Evolutionary conservation across 2,888 invertebrate species (phyloP), one percentile per base, ranked within the genome.

Genomic region (Sympetrum striolatum): DNA sequence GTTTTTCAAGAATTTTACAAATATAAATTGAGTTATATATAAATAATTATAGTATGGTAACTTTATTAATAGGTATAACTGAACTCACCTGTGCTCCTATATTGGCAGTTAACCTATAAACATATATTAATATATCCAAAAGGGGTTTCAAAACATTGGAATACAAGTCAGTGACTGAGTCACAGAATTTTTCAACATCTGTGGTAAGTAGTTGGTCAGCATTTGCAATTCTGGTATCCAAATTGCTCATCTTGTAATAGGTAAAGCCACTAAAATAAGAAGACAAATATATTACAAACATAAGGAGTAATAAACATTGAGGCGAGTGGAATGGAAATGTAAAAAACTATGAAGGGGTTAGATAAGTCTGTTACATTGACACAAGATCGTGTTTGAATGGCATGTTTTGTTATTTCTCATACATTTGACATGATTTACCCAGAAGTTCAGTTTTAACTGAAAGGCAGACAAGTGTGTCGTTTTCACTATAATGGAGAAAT

Each of bases 101-200:
- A 92, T 97, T 96, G 2, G 97, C 96, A 0, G 98, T 97, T 81
- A 99, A 95, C 92, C 98, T 96, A 93, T 98, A 98, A 18, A 99
- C 96, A 93, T 99, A 99, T 92, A 99, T 97, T 91, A 97, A 95
- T 80, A 99, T 99, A 93, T 99, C 99, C 92, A 99, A 94, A 79
- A 98, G 93, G 0, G 99, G 99, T 95, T 99, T 99, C 92, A 98
- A 98, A 44, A 99, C 96, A 93, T 99, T 99, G 91, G 98, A 98
- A 94, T 99, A 99, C 22, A 99, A 95, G 93, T 99, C 99, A 0
- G 98, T 98, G 60, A 98, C 96, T 91, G 98, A 97, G 92, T 98
- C 98, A 93, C 99, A 99, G 95, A 99, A 99, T 94, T 98, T 98
- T 94, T 99, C 99, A 1, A 99, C 97, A 93, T 99, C 99, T 0